Base-by-base conservation (phyloP, 2,888 invertebrate genomes). In the Drepanosiphum platanoidis region DNA sequence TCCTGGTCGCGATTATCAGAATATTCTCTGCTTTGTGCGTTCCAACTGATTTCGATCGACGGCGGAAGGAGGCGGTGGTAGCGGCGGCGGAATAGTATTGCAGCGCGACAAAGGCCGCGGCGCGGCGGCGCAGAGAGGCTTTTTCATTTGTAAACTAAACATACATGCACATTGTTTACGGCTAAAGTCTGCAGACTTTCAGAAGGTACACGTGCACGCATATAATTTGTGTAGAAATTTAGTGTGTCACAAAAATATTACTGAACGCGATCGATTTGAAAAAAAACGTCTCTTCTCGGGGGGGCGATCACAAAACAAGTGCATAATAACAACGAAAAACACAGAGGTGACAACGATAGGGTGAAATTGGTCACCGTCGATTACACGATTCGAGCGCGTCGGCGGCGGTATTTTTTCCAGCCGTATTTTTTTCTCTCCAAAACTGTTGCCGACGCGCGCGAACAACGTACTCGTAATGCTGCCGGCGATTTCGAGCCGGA, bases 1-100 rank as follows among this genome's bases (percentile, higher is more conserved):
- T 46, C 66, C 27, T 22, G 42, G 70, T 58, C 15, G 27, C n/a
- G 70, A 58, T 70, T 52, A 81, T 52, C 70, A 61, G 61, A 61
- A 61, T 61, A 39, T 71, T 71, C 71, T 34, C 71, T 34, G 30
- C 68, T 32, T 34, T 68, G 68, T 68, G 34, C 36, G 71, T 30
- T 7, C 61, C 39, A 18, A 39, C 71, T n/a, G 71, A 71, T 71
- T 71, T 68, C 34, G 68, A 30, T 22, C 61, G 1, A 61, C 61
- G 4, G 27, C 22, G 61, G 61, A n/a, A 7, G 27, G 9, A 18
- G n/a, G 46, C 46, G 46, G 46, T 39, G 15, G 11, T 18, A 18
- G 46, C 61, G 61, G 61, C 22, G 13, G n/a, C 8, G n/a, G 18
- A 5, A 15, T 46, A 3, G 46, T 52, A n/a, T n/a, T n/a, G n/a